A percentile compares a stretch with the other conserved stretches of the same genome.
Evolutionary conservation across 2,888 invertebrate genomes (phyloP).

Genomic region (Andrena dorsata): DNA sequence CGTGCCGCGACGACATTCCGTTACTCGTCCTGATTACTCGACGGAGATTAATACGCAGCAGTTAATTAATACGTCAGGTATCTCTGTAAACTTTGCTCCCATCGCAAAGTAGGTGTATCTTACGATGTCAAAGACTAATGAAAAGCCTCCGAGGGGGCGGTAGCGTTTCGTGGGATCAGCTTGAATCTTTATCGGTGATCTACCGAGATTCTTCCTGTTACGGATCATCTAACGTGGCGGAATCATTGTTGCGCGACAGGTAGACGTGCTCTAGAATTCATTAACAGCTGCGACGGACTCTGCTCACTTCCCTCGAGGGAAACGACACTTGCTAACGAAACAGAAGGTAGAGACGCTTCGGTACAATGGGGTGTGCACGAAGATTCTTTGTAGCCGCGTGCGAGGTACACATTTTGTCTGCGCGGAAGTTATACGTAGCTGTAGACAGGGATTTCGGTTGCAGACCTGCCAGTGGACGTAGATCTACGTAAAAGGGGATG

Average conservation of each 20-base stretch:
- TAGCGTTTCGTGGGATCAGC: background rate
- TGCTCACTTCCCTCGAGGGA: slow-evolving; percentile 3
- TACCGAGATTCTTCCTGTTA: background rate
- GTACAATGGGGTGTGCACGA: slow-evolving; percentile 18
- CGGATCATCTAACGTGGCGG: no score
- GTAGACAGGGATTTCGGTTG: background rate
- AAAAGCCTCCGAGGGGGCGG: background rate
- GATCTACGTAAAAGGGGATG: slow-evolving; percentile 31
- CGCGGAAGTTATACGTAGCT: slow-evolving; percentile 14
- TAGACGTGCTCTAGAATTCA: background rate
- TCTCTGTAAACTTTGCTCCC: slow-evolving; percentile 35
- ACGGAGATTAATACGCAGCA: slow-evolving; percentile 40
- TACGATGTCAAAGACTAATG: slow-evolving; percentile 8
- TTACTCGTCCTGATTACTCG: slow-evolving; percentile 27
- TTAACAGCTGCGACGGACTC: background rate
- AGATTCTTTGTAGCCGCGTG: slow-evolving; percentile 18
- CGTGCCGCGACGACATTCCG: slow-evolving; percentile 16
- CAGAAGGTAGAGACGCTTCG: slow-evolving; percentile 23
- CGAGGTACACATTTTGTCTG: slow-evolving; percentile 4
- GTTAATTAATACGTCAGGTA: slow-evolving; percentile 45
- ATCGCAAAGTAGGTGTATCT: slow-evolving; percentile 4
- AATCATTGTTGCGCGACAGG: no score
- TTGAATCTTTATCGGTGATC: background rate
- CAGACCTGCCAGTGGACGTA: background rate
- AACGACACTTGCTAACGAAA: background rate